phyloP scores from a whole-genome alignment of 2,113 vertebrate genomes.

The Parus major region DNA sequence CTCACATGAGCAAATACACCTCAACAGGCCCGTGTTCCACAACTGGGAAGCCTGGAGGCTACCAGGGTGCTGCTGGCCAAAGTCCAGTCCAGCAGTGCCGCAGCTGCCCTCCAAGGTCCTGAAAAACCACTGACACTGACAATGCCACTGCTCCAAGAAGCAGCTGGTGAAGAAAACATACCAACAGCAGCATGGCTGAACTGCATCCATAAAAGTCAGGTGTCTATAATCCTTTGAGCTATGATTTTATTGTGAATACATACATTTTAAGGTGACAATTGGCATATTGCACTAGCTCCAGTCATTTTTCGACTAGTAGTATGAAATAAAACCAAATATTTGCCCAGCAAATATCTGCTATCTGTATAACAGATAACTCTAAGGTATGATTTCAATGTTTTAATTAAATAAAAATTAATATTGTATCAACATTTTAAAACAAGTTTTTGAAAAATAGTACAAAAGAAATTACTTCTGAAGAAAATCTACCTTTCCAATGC shows the following conservation, averaged over 20 bases:
- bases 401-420: background rate
- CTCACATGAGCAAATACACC: background rate
- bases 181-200: background rate
- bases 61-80: fast-evolving
- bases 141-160: background rate
- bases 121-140: fast-evolving
- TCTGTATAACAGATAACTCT: background rate
- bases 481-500: background rate
- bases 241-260: background rate
- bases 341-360: background rate
- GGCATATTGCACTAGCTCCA: background rate
- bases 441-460: background rate
- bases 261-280: background rate
- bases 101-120: background rate
- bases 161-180: background rate
- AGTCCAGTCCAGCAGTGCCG: fast-evolving
- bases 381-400: background rate
- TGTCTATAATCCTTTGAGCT: background rate
- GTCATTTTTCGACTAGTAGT: background rate
- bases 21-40: too few relatives aligned
- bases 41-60: background rate
- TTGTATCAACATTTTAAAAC: background rate
- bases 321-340: background rate
- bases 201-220: background rate
- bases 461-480: background rate